These are phyloP conservation scores for Charina bottae DNA, from an alignment of 2,113 vertebrate genomes.

Conservation along the genomic window DNA sequence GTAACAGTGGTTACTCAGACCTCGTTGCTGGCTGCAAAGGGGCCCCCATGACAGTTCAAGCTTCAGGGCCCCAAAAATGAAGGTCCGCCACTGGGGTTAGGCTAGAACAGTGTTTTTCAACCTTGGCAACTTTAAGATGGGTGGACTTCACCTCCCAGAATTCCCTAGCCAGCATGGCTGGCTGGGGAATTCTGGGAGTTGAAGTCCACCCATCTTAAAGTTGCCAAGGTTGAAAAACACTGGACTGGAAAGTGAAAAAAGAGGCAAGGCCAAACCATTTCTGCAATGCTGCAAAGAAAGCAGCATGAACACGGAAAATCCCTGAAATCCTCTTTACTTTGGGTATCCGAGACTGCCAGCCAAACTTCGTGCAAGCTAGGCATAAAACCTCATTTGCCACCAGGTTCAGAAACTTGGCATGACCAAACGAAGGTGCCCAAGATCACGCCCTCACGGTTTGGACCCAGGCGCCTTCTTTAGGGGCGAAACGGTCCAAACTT, in stretches of 20 bases:
- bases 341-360: rapidly evolving
- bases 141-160: background rate
- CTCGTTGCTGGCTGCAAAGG: no score
- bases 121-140: background rate
- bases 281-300: background rate
- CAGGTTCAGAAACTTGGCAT: background rate
- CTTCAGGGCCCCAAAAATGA: no score
- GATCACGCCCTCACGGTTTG: no score
- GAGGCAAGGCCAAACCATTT: background rate
- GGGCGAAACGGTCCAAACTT: background rate
- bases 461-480: background rate
- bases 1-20: no score
- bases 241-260: background rate
- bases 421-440: background rate
- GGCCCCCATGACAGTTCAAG: no score
- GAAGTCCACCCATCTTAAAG: background rate
- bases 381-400: background rate
- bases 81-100: background rate
- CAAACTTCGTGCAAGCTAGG: background rate
- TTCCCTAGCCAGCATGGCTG: background rate
- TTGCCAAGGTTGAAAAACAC: background rate
- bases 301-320: no score
- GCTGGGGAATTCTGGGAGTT: background rate
- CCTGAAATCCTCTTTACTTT: background rate
- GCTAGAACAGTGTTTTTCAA: background rate